phyloP scores from a whole-genome alignment of 2,113 vertebrate genomes.

The Pachypanchax playfairii region DNA sequence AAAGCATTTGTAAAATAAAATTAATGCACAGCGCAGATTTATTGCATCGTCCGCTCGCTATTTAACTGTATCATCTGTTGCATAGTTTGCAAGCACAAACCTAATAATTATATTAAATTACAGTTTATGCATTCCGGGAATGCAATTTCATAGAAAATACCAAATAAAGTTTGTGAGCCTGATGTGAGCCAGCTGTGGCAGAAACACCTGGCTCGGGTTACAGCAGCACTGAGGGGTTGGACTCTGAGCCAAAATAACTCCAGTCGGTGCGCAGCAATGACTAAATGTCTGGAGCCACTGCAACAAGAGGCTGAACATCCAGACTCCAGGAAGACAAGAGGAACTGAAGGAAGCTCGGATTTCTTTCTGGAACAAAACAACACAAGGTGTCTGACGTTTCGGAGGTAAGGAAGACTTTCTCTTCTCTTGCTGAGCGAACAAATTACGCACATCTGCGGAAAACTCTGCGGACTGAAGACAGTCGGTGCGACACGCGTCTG shows the following conservation, averaged over 20 bases:
- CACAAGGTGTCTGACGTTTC: not conserved
- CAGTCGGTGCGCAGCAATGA: conserved; percentile 43
- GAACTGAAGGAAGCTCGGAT: not conserved
- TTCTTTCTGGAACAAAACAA: conserved; percentile 1
- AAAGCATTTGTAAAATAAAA: too few relatives aligned
- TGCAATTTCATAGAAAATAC: too few relatives aligned
- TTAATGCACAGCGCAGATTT: too few relatives aligned
- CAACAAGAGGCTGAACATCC: conserved; percentile 1
- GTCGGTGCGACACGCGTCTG: too few relatives aligned
- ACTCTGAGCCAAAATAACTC: conserved; percentile 45
- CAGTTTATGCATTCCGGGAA: too few relatives aligned
- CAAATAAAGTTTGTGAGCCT: not conserved
- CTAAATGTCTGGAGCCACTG: conserved; percentile 51
- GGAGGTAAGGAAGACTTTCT: conserved; percentile 34
- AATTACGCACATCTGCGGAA: not conserved
- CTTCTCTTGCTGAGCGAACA: not conserved
- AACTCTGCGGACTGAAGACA: not conserved
- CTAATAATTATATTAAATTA: too few relatives aligned
- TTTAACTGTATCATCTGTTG: too few relatives aligned
- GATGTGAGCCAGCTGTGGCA: conserved; percentile 64
- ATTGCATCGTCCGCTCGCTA: too few relatives aligned
- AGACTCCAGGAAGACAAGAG: conserved; percentile 23
- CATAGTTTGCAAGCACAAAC: too few relatives aligned
- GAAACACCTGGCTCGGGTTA: conserved; percentile 77
- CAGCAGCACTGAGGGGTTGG: conserved; percentile 67